These are phyloP conservation scores for Micromys minutus DNA, from an alignment of 2,113 vertebrate species.

Conservation along the genomic window DNA sequence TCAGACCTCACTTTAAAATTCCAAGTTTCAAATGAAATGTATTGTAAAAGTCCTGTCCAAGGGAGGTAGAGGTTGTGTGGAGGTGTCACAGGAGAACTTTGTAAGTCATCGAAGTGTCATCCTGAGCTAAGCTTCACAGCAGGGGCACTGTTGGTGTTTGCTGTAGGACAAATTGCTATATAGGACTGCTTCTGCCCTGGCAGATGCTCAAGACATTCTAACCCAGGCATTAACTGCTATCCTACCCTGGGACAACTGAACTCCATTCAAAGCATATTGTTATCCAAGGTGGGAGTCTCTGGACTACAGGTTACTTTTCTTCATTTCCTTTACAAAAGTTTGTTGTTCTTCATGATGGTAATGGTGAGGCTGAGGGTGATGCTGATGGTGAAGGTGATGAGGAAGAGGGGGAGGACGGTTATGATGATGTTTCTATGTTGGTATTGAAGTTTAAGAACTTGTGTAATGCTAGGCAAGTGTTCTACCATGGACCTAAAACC, in stretches of 20 bases:
- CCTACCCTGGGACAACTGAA: not conserved
- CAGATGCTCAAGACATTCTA: not conserved
- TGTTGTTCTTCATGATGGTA: not conserved
- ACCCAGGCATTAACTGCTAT: not conserved
- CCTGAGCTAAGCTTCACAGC: not conserved
- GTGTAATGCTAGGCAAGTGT: not conserved
- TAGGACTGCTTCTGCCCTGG: not conserved
- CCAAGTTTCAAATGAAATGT: not conserved
- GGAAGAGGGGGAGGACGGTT: rapidly evolving
- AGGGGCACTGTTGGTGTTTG: not conserved
- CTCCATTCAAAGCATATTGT: not conserved
- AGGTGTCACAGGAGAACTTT: not conserved
- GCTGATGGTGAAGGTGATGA: not conserved
- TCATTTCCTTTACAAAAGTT: not conserved
- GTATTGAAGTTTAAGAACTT: not conserved
- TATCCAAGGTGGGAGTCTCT: not conserved
- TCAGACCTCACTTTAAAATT: slow-evolving; percentile 5
- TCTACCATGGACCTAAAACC: not conserved
- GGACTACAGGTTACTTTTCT: not conserved
- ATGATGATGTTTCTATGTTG: not conserved
- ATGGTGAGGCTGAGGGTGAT: not conserved
- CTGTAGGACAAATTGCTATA: not conserved
- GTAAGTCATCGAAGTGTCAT: not conserved
- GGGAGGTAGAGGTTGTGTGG: not conserved
- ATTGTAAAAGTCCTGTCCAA: not conserved